Conservation (phyloP, 1,140 invertebrate genomes). For the Aphelinus atriplicis region DNA sequence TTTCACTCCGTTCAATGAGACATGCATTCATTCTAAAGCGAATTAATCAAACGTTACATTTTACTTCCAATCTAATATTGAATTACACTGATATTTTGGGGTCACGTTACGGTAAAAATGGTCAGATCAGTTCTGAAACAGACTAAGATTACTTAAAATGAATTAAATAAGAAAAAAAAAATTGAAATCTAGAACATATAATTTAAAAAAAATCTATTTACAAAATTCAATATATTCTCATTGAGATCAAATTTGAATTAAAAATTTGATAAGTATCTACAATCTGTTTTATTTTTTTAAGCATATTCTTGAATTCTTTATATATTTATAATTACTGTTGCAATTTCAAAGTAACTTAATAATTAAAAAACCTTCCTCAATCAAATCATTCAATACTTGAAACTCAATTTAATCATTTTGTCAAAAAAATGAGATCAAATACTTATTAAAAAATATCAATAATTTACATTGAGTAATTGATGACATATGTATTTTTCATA, state of each 20-base stretch:
- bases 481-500: too few species aligned
- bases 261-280: neutral
- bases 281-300: neutral
- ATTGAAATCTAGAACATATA: constrained; percentile 3
- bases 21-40: neutral
- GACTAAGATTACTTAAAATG: constrained; percentile 5
- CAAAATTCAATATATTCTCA: constrained; percentile 8
- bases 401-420: too few species aligned
- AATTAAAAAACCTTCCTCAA: too few species aligned
- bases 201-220: constrained; percentile 16
- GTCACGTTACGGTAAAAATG: too few species aligned
- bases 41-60: neutral
- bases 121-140: neutral
- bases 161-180: constrained; percentile 1
- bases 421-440: too few species aligned
- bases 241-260: neutral
- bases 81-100: too few species aligned
- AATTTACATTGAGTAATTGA: too few species aligned
- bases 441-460: too few species aligned
- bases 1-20: too few species aligned
- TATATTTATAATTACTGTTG: neutral
- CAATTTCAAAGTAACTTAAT: neutral
- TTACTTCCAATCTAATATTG: too few species aligned
- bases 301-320: neutral
- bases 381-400: too few species aligned